These are phyloP conservation scores for Microchirus variegatus DNA, from an alignment of 2,797 vertebrate genomes.

Conservation along the genomic window DNA sequence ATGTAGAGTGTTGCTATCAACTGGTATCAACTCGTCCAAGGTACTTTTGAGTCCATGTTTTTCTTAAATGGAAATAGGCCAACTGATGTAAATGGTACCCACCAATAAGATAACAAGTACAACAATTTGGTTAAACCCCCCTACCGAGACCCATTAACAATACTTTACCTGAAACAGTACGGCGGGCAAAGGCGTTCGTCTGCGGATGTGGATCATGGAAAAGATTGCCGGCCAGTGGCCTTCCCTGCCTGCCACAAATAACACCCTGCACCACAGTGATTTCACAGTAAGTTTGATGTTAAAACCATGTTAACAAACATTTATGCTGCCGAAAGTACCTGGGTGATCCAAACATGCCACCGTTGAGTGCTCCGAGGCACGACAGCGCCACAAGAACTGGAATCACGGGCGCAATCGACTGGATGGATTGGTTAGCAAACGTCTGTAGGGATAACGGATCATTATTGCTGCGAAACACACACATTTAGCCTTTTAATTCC, in stretches of 20 bases:
- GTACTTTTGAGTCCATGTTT: no score
- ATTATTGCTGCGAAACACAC: no score
- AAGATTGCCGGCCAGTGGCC: slow-evolving; percentile 95
- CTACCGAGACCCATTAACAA: no score
- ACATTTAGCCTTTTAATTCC: no score
- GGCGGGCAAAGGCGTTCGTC: slow-evolving; percentile 94
- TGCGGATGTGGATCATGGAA: slow-evolving; percentile 97
- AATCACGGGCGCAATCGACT: slow-evolving; percentile 85
- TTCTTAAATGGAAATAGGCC: no score
- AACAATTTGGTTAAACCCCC: no score
- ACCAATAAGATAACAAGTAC: no score
- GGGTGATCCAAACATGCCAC: slow-evolving; percentile 88
- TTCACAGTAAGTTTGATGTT: neutral
- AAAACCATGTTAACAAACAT: no score
- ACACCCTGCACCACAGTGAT: slow-evolving; percentile 83
- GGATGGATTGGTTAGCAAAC: slow-evolving; percentile 88
- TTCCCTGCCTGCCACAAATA: slow-evolving; percentile 95
- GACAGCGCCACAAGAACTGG: slow-evolving; percentile 93
- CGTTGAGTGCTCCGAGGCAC: slow-evolving; percentile 94
- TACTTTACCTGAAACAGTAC: slow-evolving; percentile 89
- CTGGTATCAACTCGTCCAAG: no score
- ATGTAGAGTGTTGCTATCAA: no score
- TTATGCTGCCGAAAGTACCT: slow-evolving; percentile 76
- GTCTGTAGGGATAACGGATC: slow-evolving; percentile 79
- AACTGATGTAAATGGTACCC: no score